These are phyloP conservation scores for Empidonax traillii DNA, from an alignment of 2,113 vertebrate genomes.

Conservation along the genomic window DNA sequence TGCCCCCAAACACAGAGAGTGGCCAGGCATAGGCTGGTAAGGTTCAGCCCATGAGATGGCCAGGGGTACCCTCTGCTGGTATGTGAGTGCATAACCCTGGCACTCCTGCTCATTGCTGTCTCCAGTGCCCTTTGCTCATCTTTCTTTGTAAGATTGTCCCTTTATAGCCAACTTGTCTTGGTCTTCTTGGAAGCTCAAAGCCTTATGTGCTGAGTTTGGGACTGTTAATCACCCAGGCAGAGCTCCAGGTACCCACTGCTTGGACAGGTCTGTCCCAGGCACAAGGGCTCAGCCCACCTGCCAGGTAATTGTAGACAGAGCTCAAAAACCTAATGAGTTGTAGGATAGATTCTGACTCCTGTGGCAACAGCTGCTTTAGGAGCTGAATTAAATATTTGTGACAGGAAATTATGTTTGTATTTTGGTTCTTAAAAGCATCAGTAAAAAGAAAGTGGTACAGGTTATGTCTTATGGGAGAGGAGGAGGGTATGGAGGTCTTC, in stretches of 20 bases:
- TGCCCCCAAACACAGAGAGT: neutral
- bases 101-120: neutral
- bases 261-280: accelerated
- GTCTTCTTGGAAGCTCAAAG: neutral
- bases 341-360: neutral
- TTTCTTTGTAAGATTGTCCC: neutral
- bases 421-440: neutral
- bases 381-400: neutral
- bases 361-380: neutral
- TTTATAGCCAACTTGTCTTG: neutral
- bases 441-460: neutral
- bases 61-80: constrained; percentile 60
- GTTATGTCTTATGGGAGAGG: neutral
- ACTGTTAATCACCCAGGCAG: neutral
- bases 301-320: neutral
- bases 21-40: neutral
- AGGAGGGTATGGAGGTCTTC: neutral
- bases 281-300: neutral
- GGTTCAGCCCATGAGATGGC: neutral
- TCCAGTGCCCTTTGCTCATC: neutral
- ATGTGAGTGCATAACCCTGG: constrained; percentile 14
- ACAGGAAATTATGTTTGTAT: neutral
- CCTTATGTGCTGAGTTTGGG: neutral
- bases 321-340: neutral
- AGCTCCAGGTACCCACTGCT: neutral